Evolutionary conservation across 2,888 invertebrate species (phyloP).

Genomic region (Leptothorax acervorum): DNA sequence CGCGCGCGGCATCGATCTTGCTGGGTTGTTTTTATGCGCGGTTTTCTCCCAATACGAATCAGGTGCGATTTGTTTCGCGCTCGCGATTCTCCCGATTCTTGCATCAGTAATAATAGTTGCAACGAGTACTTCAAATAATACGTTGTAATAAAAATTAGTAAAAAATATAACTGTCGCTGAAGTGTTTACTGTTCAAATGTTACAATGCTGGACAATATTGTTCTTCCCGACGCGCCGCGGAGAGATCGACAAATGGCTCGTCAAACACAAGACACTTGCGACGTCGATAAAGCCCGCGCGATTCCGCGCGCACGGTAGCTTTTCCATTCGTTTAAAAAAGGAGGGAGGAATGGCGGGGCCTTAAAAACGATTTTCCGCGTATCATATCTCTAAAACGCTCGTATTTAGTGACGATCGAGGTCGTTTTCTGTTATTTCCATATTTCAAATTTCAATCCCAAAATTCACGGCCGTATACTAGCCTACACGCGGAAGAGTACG

Average conservation of each 20-base stretch:
- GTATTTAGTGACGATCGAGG: constrained; percentile 48
- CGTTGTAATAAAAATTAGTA: constrained; percentile 32
- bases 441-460: constrained; percentile 79
- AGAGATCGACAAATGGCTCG: constrained; percentile 52
- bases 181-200: constrained; percentile 39
- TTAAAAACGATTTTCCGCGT: constrained; percentile 32
- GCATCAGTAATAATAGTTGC: neutral
- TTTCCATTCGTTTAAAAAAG: constrained; percentile 15
- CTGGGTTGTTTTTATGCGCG: constrained; percentile 36
- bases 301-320: constrained; percentile 9
- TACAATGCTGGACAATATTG: constrained; percentile 45
- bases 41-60: constrained; percentile 9
- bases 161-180: constrained; percentile 27
- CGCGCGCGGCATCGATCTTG: constrained; percentile 46
- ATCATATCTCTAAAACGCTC: constrained; percentile 4
- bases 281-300: constrained; percentile 12
- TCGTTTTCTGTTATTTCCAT: constrained; percentile 76
- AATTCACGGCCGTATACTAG: constrained; percentile 64
- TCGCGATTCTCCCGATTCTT: neutral
- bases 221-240: constrained; percentile 35
- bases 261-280: constrained; percentile 49
- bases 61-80: constrained; percentile 28
- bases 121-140: neutral
- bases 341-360: too few relatives aligned
- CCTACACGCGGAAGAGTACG: constrained; percentile 63